Percentiles rank a stretch among this genome's conserved stretches.
Conservation (phyloP, 2,888 invertebrate genomes). For the Standfussiana lucernea region DNA sequence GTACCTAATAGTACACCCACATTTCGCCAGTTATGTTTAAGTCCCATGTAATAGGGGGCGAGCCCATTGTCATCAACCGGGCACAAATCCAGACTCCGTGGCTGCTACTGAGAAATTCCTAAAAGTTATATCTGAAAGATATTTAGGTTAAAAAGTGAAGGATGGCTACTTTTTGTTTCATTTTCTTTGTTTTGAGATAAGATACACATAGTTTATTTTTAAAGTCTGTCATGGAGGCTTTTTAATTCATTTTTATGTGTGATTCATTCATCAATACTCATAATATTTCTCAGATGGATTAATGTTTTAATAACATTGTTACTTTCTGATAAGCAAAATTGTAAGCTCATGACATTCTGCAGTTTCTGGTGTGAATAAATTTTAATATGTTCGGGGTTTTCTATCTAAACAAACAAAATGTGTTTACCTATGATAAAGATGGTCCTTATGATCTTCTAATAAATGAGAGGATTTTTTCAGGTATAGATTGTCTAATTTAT, state of each 20-base stretch:
- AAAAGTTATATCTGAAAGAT: background rate
- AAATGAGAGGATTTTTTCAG: background rate
- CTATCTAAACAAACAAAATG: background rate
- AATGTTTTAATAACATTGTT: constrained; percentile 52
- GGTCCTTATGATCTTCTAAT: background rate
- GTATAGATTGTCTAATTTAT: background rate
- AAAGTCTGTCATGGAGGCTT: background rate
- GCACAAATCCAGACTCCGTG: too few species aligned
- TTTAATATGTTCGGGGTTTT: background rate
- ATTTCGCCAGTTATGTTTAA: too few species aligned
- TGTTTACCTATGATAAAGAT: background rate
- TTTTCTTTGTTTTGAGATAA: background rate
- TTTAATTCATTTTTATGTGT: background rate
- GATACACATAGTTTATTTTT: background rate
- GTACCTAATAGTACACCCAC: too few species aligned
- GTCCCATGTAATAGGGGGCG: too few species aligned
- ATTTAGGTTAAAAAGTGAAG: background rate
- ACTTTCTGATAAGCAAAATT: constrained; percentile 30
- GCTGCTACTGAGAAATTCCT: too few species aligned
- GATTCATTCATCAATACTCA: constrained; percentile 42
- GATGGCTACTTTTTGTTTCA: background rate
- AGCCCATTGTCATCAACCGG: too few species aligned
- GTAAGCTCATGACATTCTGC: constrained; percentile 12
- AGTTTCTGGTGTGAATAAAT: background rate
- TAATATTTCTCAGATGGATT: constrained; percentile 37